Evolutionary conservation across 1,140 invertebrate species (phyloP), one percentile per base, ranked within the genome.

Genomic region (Drepana arcuata): DNA sequence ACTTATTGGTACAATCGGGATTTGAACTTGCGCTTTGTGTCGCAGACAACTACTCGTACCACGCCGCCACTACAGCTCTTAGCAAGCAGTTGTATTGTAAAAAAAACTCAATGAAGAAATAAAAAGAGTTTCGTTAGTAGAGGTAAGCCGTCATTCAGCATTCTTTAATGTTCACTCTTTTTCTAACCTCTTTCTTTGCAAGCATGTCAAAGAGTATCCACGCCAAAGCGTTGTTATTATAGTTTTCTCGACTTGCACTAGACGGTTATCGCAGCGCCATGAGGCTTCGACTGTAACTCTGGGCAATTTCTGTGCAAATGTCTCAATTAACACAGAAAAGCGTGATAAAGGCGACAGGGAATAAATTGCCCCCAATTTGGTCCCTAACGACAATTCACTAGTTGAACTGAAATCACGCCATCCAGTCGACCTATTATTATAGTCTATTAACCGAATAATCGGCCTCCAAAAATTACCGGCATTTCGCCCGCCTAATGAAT

Each of bases 251-350:
- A 31, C 34, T 51, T 28, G 34, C 44, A 27, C 23, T 21, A 41
- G 24, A 34, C 30, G 29, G 46, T 53, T 55, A 61, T 56, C 43
- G 51, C 27, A 38, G 26, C 47, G 42, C 38, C 14, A 18, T 42
- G 45, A 51, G 52, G 44, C 54, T 56, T 56, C 52, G 51, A 34
- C 21, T 52, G 57, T 53, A 57, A 54, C 42, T 51, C 51, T 42
- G 18, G 48, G 66, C 55, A 61, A 74, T 74, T 74, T 67, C 57
- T 61, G 55, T 67, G 67, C 69, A 71, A 74, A 78, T 73, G 62
- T 71, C 73, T 74, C 68, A 74, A 78, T 78, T 78, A 75, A 67
- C 65, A 68, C 56, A 64, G 54, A 63, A 72, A 70, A 62, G 44
- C 55, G 51, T 63, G 69, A 74, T 71, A 71, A 72, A 67, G 48